These are phyloP conservation scores for Lipophrys pholis DNA, from an alignment of 2,113 vertebrate genomes.

Conservation along the genomic window DNA sequence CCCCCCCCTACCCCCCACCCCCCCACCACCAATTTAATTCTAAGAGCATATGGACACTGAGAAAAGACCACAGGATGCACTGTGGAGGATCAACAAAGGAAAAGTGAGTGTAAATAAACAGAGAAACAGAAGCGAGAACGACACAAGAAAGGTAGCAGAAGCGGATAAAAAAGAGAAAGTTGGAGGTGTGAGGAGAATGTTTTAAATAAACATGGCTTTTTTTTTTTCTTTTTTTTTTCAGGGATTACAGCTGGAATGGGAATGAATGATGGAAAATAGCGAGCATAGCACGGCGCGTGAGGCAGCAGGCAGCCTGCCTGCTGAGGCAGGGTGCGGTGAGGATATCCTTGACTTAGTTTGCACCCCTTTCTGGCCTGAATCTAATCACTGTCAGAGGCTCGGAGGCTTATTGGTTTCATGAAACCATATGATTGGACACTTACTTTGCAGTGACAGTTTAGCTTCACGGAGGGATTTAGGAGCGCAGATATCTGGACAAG, in stretches of 20 bases:
- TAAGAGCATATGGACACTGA: constrained; percentile 73
- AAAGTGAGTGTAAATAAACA: constrained; percentile 5
- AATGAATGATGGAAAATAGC: constrained; percentile 59
- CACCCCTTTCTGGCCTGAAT: constrained; percentile 54
- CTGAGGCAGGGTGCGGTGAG: constrained; percentile 74
- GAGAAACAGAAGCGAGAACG: constrained; percentile 1
- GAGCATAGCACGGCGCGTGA: constrained; percentile 53
- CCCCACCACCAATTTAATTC: constrained; percentile 57
- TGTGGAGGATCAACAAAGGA: constrained; percentile 57
- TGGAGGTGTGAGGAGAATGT: constrained; percentile 35
- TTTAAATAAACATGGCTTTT: constrained; percentile 53
- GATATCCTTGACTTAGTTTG: constrained; percentile 73
- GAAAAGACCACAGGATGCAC: constrained; percentile 56
- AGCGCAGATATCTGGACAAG: neutral
- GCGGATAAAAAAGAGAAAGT: constrained; percentile 15
- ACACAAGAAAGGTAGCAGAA: neutral
- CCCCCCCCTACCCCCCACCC: constrained; percentile 46
- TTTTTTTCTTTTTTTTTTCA: constrained; percentile 6
- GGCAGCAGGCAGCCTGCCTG: constrained; percentile 60
- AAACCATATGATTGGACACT: constrained; percentile 36
- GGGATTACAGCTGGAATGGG: constrained; percentile 57
- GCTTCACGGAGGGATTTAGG: neutral
- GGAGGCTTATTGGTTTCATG: constrained; percentile 43
- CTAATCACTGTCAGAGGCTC: constrained; percentile 51
- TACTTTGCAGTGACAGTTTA: neutral